Evolutionary conservation across 2,797 vertebrate genomes (phyloP).

Genomic region (Ibycter americanus): DNA sequence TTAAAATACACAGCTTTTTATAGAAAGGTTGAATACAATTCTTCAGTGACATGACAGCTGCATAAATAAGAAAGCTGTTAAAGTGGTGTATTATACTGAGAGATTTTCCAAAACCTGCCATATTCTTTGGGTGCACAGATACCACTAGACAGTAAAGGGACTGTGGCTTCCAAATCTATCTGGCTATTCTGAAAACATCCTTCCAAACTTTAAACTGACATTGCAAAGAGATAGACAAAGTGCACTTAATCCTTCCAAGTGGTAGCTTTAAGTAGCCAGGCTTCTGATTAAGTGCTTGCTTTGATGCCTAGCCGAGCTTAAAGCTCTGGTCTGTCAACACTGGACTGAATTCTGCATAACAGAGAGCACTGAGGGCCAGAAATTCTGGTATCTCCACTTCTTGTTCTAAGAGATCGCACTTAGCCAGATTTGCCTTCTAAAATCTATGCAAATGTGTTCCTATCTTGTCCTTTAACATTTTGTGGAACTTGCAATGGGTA

Average conservation of each 20-base stretch:
- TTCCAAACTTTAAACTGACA: not conserved
- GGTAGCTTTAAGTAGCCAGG: not conserved
- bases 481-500: not conserved
- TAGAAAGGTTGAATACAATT: not conserved
- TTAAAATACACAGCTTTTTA: not conserved
- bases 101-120: not conserved
- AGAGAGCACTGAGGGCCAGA: not conserved
- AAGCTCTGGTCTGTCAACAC: not conserved
- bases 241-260: constrained; percentile 16
- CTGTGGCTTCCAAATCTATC: not conserved
- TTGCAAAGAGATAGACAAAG: not conserved
- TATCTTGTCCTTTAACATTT: not conserved
- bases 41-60: not conserved
- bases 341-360: fast-evolving
- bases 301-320: not conserved
- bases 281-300: not conserved
- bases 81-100: not conserved
- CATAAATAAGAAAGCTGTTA: not conserved
- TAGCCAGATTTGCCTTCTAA: not conserved
- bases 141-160: not conserved
- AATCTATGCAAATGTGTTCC: not conserved
- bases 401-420: not conserved
- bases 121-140: not conserved
- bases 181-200: not conserved
- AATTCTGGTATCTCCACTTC: not conserved